Conservation (phyloP, 23 tunicate species). For the Botrylloides violaceus region DNA sequence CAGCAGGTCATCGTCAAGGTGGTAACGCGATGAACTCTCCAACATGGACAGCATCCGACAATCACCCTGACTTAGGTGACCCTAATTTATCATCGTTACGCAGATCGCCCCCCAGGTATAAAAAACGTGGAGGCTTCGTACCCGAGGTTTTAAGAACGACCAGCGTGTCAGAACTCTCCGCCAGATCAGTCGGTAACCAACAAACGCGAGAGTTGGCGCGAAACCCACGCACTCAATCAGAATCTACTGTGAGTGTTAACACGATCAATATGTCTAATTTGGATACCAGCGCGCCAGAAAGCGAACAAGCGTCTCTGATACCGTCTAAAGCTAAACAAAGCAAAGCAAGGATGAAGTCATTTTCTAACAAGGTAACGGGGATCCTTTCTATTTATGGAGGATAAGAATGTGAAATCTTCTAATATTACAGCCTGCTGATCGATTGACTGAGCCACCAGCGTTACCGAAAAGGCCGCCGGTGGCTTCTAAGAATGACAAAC, state of each 20-base stretch:
- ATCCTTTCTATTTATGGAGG: no score
- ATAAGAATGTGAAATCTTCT: not conserved
- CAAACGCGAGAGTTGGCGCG: not conserved
- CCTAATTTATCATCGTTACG: not conserved
- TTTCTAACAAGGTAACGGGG: not conserved
- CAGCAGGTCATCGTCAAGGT: not conserved
- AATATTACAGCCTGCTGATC: not conserved
- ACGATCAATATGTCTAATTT: conserved; percentile 5
- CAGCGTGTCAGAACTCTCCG: not conserved
- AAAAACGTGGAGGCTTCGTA: conserved; percentile 44
- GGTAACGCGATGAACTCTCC: not conserved
- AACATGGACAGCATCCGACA: not conserved
- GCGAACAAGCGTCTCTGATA: conserved; percentile 1
- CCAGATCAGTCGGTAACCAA: not conserved
- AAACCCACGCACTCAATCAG: conserved; percentile 1
- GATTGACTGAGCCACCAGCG: not conserved
- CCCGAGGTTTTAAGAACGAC: conserved; percentile 33
- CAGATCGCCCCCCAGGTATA: conserved; percentile 25
- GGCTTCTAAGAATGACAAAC: not conserved
- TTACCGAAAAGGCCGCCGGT: conserved; percentile 24
- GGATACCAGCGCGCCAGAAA: not conserved
- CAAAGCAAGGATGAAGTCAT: not conserved
- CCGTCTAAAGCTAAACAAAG: not conserved
- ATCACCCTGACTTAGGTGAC: not conserved
- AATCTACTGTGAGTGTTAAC: not conserved